A percentile compares a stretch with the other conserved stretches of the same genome.
Conservation (phyloP, 2,113 vertebrate species). For the Psettodes erumei region DNA sequence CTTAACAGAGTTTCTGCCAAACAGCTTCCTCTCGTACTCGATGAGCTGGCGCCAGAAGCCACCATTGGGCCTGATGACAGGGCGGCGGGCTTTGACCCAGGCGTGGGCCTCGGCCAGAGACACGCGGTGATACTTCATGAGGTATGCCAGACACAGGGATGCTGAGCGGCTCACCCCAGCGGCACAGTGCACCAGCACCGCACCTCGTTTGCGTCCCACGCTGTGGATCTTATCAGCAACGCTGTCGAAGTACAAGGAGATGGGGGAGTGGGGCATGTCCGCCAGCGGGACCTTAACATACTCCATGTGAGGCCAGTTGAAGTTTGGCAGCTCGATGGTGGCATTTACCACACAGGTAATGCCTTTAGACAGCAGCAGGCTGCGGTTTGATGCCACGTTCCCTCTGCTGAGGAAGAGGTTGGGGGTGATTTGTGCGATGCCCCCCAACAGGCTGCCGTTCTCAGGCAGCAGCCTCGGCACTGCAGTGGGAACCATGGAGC, state of each 20-base stretch:
- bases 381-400: constrained; percentile 94
- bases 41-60: constrained; percentile 99
- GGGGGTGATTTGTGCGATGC: constrained; percentile 96
- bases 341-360: constrained; percentile 97
- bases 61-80: constrained; percentile 94
- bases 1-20: constrained; percentile 94
- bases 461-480: constrained; percentile 91
- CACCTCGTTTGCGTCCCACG: constrained; percentile 93
- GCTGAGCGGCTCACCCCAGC: constrained; percentile 96
- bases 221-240: constrained; percentile 97
- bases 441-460: constrained; percentile 85
- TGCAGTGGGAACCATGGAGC: constrained; percentile 80
- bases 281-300: constrained; percentile 97
- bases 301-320: constrained; percentile 97
- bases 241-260: constrained; percentile 96
- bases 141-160: constrained; percentile 96
- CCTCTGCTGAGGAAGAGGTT: constrained; percentile 95
- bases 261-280: constrained; percentile 94
- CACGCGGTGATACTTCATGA: constrained; percentile 96
- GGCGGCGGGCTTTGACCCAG: constrained; percentile 95
- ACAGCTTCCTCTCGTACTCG: constrained; percentile 96
- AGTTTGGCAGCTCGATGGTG: constrained; percentile 97
- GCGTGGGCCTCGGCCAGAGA: constrained; percentile 94
- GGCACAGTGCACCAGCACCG: constrained; percentile 94
- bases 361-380: constrained; percentile 93